These are phyloP conservation scores for Brachionus rubens DNA, from an alignment of 1,140 invertebrate species.

Conservation along the genomic window DNA sequence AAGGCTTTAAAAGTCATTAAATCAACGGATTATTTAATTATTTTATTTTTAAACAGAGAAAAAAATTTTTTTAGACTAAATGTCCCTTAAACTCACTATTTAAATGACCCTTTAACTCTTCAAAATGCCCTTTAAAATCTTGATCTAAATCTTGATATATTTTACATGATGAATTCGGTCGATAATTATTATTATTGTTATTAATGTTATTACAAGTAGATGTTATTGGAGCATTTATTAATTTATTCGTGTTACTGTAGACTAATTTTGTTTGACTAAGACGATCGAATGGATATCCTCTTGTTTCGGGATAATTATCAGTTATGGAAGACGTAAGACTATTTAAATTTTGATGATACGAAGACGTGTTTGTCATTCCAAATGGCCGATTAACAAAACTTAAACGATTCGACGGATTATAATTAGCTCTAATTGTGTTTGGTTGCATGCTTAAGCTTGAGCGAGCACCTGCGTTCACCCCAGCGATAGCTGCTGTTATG, in stretches of 20 bases:
- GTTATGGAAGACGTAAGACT: background rate
- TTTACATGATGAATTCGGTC: slow-evolving; percentile 44
- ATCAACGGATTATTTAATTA: no score
- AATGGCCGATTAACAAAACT: slow-evolving; percentile 41
- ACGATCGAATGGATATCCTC: slow-evolving; percentile 41
- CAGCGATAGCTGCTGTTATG: slow-evolving; percentile 34
- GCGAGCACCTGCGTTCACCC: background rate
- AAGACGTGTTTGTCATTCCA: background rate
- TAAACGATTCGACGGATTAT: slow-evolving; percentile 16
- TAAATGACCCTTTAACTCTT: slow-evolving; percentile 30
- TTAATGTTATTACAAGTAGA: background rate
- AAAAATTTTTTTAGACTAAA: no score
- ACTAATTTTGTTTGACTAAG: slow-evolving; percentile 28
- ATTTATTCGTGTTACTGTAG: background rate
- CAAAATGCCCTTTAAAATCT: slow-evolving; percentile 33
- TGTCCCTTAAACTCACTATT: slow-evolving; percentile 35
- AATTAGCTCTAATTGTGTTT: slow-evolving; percentile 1
- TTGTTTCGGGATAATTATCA: slow-evolving; percentile 11
- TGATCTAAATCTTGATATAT: slow-evolving; percentile 44
- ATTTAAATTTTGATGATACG: slow-evolving; percentile 44
- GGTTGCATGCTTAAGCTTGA: slow-evolving; percentile 5
- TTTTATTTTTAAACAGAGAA: no score
- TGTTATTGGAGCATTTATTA: slow-evolving; percentile 8
- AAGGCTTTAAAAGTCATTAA: no score
- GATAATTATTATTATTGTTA: slow-evolving; percentile 19